A percentile compares a stretch with the other conserved stretches of the same genome.
Evolutionary conservation across 92 coral and sea anemone species (phyloP).

Genomic region (Ricordea florida): DNA sequence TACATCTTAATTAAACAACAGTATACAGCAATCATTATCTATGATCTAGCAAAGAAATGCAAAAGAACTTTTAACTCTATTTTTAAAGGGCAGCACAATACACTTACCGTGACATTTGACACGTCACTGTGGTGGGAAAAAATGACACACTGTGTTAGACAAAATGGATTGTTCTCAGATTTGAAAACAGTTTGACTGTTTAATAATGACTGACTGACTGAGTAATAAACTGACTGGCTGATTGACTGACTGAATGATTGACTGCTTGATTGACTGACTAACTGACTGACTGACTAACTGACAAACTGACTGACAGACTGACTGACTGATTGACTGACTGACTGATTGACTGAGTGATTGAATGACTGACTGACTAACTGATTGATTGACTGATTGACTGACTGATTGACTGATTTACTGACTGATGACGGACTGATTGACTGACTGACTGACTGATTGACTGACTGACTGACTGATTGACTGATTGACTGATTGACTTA

Average conservation of each 20-base stretch:
- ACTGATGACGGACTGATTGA: neutral
- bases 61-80: neutral
- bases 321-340: neutral
- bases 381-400: no score
- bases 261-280: neutral
- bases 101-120: conserved; percentile 71
- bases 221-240: neutral
- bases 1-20: no score
- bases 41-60: no score
- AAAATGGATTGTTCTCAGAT: no score
- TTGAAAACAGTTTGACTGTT: no score
- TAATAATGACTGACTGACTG: neutral
- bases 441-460: neutral
- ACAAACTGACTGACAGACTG: neutral
- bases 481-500: no score
- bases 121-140: conserved; percentile 44
- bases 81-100: neutral
- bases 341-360: neutral
- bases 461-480: neutral
- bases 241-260: neutral
- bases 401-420: neutral
- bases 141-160: no score
- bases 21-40: no score
- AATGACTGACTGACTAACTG: no score
- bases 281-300: neutral